Evolutionary conservation across 2,113 vertebrate genomes (phyloP), one percentile per base, ranked within the genome.

Genomic region (Grammomys dolichurus): DNA sequence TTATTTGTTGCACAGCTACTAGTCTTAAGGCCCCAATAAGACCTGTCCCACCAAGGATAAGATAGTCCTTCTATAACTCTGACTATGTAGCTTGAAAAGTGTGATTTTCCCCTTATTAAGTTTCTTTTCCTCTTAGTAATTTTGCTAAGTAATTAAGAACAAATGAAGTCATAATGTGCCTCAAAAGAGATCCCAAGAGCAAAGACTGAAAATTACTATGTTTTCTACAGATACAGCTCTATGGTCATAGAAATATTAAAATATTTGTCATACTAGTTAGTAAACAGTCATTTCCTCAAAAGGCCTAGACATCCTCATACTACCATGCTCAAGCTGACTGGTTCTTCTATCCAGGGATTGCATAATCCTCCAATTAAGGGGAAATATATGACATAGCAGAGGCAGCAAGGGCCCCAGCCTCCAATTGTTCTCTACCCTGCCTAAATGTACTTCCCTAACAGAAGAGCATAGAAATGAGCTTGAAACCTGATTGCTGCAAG

Each of bases 131-230:
- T 89, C 46, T 77, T 84, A 63, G 9, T 77, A 78, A 70, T 56
- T 95, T 97, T 92, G 9, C 11, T 96, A 95, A 91, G n/a, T 96
- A 90, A 95, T 87, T 96, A 96, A 92, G 56, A 60, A 7, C 54
- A 70, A 94, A 96, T 92, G 54, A 91, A 95, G 56, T 69, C 67
- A 56, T 85, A 94, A 75, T 13, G 92, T 58, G 36, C 48, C 67
- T 33, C 48, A 65, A 89, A 95, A 95, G 17, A 58, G 51, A 89
- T 92, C 46, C 20, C 16, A 67, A 72, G n/a, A 93, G 22, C 17
- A 84, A 89, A 88, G 60, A 33, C 31, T 93, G 33, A 78, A 92
- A 81, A 78, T 89, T 56, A 86, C 60, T 86, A 13, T 84, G 7
- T 89, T 92, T 78, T 36, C 56, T 60, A 33, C 3, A 54, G 26